Evolutionary conservation across 2,888 invertebrate genomes (phyloP).

Genomic region (Diarsia mendica): DNA sequence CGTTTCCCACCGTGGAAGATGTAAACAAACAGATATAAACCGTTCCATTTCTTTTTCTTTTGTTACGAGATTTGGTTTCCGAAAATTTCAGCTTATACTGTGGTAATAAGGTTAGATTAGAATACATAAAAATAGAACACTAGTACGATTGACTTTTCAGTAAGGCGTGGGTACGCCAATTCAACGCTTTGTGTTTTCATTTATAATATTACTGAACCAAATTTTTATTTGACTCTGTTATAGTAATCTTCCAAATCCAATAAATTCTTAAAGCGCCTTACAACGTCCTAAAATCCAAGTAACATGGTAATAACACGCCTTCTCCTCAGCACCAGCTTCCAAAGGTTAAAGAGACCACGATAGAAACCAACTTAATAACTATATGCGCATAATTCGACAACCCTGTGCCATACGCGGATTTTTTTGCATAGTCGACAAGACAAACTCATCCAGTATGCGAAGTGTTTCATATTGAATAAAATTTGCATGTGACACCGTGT

Average conservation of each 20-base stretch:
- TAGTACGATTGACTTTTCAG: not conserved
- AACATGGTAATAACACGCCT: constrained; percentile 9
- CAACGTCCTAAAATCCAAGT: not conserved
- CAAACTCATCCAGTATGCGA: constrained; percentile 68
- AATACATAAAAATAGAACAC: not conserved
- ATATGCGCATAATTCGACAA: constrained; percentile 71
- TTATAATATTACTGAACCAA: not conserved
- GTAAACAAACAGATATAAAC: too few relatives aligned
- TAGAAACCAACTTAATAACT: constrained; percentile 69
- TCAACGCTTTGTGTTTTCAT: not conserved
- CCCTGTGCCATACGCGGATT: constrained; percentile 59
- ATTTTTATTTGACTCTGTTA: not conserved
- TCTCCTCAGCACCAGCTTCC: not conserved
- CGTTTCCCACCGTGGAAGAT: too few relatives aligned
- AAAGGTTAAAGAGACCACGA: constrained; percentile 62
- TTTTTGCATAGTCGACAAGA: constrained; percentile 65
- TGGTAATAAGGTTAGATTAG: not conserved
- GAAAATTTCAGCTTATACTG: not conserved
- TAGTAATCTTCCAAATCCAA: not conserved
- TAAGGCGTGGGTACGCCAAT: not conserved
- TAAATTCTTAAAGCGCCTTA: constrained; percentile 13
- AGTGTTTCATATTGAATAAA: constrained; percentile 75
- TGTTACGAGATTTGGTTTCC: not conserved
- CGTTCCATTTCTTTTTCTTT: not conserved
- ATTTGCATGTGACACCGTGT: constrained; percentile 71